Base-by-base conservation (phyloP, 1,140 invertebrate genomes). In the Ceratosolen solmsi region DNA sequence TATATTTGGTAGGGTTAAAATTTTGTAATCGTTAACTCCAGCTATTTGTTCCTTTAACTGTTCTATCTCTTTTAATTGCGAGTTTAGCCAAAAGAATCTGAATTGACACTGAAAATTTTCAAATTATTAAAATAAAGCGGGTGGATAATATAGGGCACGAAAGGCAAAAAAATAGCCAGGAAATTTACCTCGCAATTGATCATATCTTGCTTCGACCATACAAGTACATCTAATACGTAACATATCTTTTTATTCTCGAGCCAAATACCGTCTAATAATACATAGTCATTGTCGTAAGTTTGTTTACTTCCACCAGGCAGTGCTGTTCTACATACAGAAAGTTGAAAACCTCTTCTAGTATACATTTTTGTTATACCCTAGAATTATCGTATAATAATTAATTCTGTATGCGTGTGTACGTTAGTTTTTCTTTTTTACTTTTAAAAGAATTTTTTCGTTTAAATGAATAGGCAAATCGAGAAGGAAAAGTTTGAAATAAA, bases 201-300 rank as follows among this genome's bases (percentile, higher is more conserved):
- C 76, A 97, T 92, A 22, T 94, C 92, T 83, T 95, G 94, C 83
- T 93, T 94, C 83, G 95, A 96, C 96, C 97, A 98, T 60, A 94
- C 94, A 58, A 99, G 91, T 8, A 97, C 91, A 90, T 98, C 97
- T 68, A 98, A 88, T 2, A 97, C 92, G 89, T 95, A 97, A 88
- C 95, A 95, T 0, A 92, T 94, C 79, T 95, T 93, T 51, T 90
- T 87, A 0, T 91, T 83, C 83, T 94, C 93, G 85, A 93, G 90
- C 90, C 94, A 97, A 54, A 98, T 93, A 88, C 96, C 97, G 89
- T 98, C 97, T 7, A 98, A 86, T 68, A 98, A 93, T n/a, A 93
- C 93, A 78, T 91, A 91, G 63, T 89, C 91, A 25, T 85, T 87
- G 51, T 87, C 90, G 33, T 86, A 84, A 56, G 86, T 77, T 36